Evolutionary conservation across 2,888 invertebrate genomes (phyloP).

Genomic region (Dolomedes plantarius): DNA sequence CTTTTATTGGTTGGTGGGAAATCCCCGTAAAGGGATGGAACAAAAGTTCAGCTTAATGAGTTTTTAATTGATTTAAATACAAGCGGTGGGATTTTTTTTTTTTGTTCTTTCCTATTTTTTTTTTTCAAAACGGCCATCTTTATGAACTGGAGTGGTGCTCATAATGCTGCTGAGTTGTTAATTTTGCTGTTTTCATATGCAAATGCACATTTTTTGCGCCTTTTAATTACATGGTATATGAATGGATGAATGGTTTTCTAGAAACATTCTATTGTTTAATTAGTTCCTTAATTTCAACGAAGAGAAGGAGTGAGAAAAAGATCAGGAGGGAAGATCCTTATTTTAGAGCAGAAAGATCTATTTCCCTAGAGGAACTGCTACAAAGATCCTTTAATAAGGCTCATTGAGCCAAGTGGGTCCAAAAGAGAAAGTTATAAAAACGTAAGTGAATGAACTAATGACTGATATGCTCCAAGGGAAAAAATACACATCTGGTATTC

Average conservation of each 20-base stretch:
- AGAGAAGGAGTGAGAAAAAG: too few relatives aligned
- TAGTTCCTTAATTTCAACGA: too few relatives aligned
- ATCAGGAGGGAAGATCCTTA: too few relatives aligned
- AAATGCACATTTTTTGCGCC: not conserved
- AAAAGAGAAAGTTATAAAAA: too few relatives aligned
- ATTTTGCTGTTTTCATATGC: conserved; percentile 7
- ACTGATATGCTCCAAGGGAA: too few relatives aligned
- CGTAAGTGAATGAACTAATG: too few relatives aligned
- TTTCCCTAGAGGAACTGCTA: too few relatives aligned
- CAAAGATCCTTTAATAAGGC: too few relatives aligned
- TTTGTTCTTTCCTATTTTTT: not conserved
- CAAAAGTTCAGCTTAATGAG: conserved; percentile 58
- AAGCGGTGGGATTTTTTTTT: not conserved
- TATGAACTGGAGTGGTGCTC: not conserved
- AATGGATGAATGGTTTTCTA: not conserved
- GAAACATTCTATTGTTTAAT: too few relatives aligned
- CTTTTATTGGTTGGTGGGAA: conserved; percentile 36
- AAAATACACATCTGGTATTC: too few relatives aligned
- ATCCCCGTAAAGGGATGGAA: conserved; percentile 37
- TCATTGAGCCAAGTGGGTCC: too few relatives aligned
- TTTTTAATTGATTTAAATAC: conserved; percentile 57
- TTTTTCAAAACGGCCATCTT: not conserved
- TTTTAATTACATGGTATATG: not conserved
- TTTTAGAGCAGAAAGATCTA: too few relatives aligned
- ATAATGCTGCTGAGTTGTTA: not conserved